These are phyloP conservation scores for Lates japonicus DNA, from an alignment of 2,797 vertebrate species.

Conservation along the genomic window DNA sequence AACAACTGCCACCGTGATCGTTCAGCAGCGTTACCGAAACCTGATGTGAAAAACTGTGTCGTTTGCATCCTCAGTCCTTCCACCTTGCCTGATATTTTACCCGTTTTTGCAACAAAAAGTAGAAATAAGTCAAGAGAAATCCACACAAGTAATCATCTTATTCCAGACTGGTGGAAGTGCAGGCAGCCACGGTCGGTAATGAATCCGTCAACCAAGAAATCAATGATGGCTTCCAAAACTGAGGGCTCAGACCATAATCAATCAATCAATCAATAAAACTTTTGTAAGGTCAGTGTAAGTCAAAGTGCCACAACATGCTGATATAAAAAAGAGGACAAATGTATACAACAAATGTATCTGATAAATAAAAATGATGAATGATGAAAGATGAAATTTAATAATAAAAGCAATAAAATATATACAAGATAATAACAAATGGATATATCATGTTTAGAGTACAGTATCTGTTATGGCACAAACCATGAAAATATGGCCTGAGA, in stretches of 20 bases:
- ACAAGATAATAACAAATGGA: too few relatives aligned
- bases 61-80: neutral
- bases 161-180: constrained; percentile 35
- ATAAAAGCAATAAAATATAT: neutral
- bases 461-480: too few relatives aligned
- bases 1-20: neutral
- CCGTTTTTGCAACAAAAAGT: constrained; percentile 5
- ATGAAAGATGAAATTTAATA: neutral
- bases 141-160: constrained; percentile 54
- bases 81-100: neutral
- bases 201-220: constrained; percentile 18
- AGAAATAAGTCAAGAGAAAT: constrained; percentile 43
- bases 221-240: neutral
- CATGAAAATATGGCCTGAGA: too few relatives aligned
- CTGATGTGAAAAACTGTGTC: neutral
- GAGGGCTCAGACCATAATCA: neutral
- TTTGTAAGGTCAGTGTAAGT: neutral
- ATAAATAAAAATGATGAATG: neutral
- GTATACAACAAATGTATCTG: neutral
- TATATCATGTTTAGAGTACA: too few relatives aligned
- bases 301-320: neutral
- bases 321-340: neutral
- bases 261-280: neutral
- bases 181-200: constrained; percentile 7
- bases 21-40: neutral